These are phyloP conservation scores for Morpho deidamia DNA, from an alignment of 2,888 invertebrate species.

Conservation along the genomic window DNA sequence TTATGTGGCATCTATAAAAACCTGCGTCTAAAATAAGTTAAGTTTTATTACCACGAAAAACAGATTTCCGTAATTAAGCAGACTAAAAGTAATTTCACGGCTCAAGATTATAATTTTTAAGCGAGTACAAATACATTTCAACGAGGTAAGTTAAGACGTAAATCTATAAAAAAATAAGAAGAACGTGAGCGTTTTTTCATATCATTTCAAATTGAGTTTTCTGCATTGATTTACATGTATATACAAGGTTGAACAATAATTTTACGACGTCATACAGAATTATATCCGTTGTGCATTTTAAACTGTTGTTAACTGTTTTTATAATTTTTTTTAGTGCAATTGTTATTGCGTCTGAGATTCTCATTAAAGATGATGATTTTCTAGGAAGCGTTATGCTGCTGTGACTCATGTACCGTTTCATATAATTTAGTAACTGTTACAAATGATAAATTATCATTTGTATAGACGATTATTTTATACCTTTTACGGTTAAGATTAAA, in stretches of 20 bases:
- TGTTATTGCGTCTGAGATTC: not conserved
- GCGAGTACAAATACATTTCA: not conserved
- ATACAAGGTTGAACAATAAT: slow-evolving; percentile 8
- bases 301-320: not conserved
- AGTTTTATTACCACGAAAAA: not conserved
- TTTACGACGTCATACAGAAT: slow-evolving; percentile 7
- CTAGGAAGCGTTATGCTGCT: slow-evolving; percentile 2
- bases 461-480: no score
- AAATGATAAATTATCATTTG: no score
- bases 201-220: slow-evolving; percentile 13
- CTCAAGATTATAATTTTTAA: slow-evolving; percentile 4
- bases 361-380: slow-evolving; percentile 2
- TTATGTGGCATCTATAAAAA: not conserved
- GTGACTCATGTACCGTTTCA: slow-evolving; percentile 1
- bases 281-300: not conserved
- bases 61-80: slow-evolving; percentile 6
- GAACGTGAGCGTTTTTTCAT: slow-evolving; percentile 16
- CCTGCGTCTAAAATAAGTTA: not conserved
- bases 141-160: not conserved
- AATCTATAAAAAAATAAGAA: slow-evolving; percentile 2
- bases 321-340: not conserved
- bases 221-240: slow-evolving; percentile 7
- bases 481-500: no score
- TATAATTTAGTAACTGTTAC: not conserved
- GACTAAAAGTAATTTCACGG: slow-evolving; percentile 2